These are phyloP conservation scores for Globia sparganii DNA, from an alignment of 2,888 invertebrate genomes.

Conservation along the genomic window DNA sequence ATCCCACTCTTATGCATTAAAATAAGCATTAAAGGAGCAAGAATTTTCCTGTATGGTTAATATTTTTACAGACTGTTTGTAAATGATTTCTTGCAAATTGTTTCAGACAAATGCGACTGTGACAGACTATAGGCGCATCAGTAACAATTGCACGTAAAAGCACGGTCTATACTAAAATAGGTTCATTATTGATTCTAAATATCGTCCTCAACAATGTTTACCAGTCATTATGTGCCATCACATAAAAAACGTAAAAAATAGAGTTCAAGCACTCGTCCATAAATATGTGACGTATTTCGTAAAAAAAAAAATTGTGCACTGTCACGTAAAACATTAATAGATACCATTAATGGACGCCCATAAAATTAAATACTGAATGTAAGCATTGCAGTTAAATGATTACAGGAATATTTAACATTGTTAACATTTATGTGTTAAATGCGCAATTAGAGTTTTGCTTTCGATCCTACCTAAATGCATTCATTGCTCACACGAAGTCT, in stretches of 20 bases:
- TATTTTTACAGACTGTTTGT: neutral
- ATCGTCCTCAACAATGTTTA: neutral
- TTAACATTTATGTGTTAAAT: neutral
- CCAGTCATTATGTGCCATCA: too few relatives aligned
- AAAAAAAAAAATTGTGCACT: constrained; percentile 19
- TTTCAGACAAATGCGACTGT: neutral
- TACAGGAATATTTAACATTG: neutral
- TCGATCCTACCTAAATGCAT: neutral
- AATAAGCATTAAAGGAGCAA: neutral
- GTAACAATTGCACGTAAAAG: neutral
- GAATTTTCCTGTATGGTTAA: neutral
- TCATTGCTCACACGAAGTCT: neutral
- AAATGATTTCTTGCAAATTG: neutral
- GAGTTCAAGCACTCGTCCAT: neutral
- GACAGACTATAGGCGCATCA: neutral
- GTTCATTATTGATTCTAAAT: neutral
- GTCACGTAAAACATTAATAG: constrained; percentile 35
- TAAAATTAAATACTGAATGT: constrained; percentile 26
- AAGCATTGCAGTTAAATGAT: neutral
- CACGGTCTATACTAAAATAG: neutral
- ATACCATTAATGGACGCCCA: constrained; percentile 8
- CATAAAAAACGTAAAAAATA: neutral
- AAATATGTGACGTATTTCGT: neutral
- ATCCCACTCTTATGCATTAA: neutral
- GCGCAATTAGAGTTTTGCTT: neutral